A percentile compares a stretch with the other conserved stretches of the same genome.
Evolutionary conservation across 2,888 invertebrate species (phyloP).

Genomic region (Ectemnius continuus): DNA sequence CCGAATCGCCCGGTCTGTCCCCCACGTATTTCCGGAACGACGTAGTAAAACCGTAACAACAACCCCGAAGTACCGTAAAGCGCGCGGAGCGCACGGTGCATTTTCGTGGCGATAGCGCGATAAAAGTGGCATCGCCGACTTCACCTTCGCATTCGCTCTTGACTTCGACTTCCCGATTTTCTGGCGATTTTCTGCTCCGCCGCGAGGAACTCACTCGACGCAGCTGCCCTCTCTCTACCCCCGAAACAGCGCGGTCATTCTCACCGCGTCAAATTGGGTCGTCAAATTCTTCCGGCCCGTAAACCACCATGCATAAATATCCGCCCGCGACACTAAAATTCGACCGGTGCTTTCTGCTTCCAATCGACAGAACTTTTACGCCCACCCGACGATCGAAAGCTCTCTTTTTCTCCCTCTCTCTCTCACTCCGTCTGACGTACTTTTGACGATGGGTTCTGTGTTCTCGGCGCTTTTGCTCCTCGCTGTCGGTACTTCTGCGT

Average conservation of each 20-base stretch:
- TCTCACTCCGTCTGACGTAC: not conserved
- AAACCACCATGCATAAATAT: constrained; percentile 3
- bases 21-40: constrained; percentile 70
- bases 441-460: constrained; percentile 16
- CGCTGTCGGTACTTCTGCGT: not conserved
- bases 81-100: constrained; percentile 74
- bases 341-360: too few relatives aligned
- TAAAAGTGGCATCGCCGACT: constrained; percentile 57
- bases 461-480: too few relatives aligned
- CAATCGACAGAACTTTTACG: not conserved
- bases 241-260: not conserved
- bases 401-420: not conserved
- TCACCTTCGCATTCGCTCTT: constrained; percentile 6
- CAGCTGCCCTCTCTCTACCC: not conserved
- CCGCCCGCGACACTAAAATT: not conserved
- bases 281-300: constrained; percentile 8
- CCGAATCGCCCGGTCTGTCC: constrained; percentile 58
- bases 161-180: too few relatives aligned
- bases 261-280: constrained; percentile 16
- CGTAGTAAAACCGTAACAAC: constrained; percentile 77
- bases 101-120: constrained; percentile 70
- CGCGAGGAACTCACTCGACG: not conserved
- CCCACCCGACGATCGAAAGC: not conserved
- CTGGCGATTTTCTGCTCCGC: too few relatives aligned
- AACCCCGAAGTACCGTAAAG: constrained; percentile 77